Percentiles rank a stretch among this genome's conserved stretches.
phyloP scores from a whole-genome alignment of 1,140 invertebrate genomes.

The Ridgeia piscesae region DNA sequence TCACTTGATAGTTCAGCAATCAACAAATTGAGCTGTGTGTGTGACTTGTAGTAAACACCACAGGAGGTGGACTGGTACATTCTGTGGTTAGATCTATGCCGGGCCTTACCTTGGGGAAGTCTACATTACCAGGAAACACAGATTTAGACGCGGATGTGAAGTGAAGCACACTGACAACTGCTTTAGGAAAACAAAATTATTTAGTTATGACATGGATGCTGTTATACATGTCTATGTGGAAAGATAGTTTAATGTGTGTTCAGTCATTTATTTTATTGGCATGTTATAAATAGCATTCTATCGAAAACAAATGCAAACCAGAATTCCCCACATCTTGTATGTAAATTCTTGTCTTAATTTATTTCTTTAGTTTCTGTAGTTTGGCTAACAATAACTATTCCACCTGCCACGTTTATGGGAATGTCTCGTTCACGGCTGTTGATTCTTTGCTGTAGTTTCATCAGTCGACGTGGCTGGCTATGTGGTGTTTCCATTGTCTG shows the following conservation, averaged over 20 bases:
- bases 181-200: no score
- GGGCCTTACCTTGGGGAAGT: neutral
- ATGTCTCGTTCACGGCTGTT: neutral
- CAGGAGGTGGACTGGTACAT: neutral
- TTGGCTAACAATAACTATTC: no score
- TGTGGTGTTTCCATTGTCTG: neutral
- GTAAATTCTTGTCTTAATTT: no score
- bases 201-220: no score
- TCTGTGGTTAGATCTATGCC: neutral
- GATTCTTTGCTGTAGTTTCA: neutral
- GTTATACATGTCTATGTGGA: no score
- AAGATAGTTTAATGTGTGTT: no score
- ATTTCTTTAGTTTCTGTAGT: no score
- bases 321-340: neutral
- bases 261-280: neutral
- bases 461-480: neutral
- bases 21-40: neutral
- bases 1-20: no score
- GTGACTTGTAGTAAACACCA: neutral
- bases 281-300: neutral
- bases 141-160: neutral
- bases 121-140: neutral
- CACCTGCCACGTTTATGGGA: neutral
- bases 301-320: neutral
- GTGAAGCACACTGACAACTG: neutral